Base-by-base conservation (phyloP, 2,113 vertebrate species). In the Odocoileus virginianus region DNA sequence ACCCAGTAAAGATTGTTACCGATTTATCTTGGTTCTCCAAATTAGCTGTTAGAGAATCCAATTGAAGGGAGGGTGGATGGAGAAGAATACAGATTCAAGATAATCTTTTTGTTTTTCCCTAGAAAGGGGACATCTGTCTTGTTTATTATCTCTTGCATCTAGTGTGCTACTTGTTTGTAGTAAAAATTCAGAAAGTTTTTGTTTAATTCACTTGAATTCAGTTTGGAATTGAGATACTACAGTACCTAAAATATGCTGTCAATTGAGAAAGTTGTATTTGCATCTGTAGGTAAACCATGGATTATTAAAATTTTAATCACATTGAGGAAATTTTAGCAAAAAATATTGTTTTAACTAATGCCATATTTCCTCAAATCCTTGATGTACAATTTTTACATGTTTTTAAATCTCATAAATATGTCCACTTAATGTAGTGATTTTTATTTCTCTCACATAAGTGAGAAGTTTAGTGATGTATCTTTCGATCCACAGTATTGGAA, bases 261-360 rank as follows among this genome's bases (percentile, higher is more conserved):
- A 55, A 13, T 64, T 83, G 83, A 91, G 64, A 64, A 60, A 74
- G 7, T 84, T 79, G 89, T 91, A 23, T 27, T 92, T 96, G 60
- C 14, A 54, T 96, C 28, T 93, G 23, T 86, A 61, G 74, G 8
- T 85, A 78, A 64, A 87, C 25, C 6, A 10, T 84, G 60, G 64
- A 71, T 85, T 89, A 71, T 7, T 95, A 92, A 40, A 85, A 74
- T 97, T 97, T 85, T 55, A 95, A 45, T 92, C 27, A 87, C 27
- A 91, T 5, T 14, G n/a, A 40, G 67, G 50, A 86, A 64, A 79
- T 89, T 85, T 60, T 93, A 90, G 52, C 27, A 71, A 89, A 89
- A 92, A 52, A 47, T 58, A 87, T 0, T 92, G 40, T 14, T 64
- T 43, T 76, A 81, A 57, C 27, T 87, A 50, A 43, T 58, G 52